Conservation (phyloP, 2,797 vertebrate species). For the Steatocranus sp. region DNA sequence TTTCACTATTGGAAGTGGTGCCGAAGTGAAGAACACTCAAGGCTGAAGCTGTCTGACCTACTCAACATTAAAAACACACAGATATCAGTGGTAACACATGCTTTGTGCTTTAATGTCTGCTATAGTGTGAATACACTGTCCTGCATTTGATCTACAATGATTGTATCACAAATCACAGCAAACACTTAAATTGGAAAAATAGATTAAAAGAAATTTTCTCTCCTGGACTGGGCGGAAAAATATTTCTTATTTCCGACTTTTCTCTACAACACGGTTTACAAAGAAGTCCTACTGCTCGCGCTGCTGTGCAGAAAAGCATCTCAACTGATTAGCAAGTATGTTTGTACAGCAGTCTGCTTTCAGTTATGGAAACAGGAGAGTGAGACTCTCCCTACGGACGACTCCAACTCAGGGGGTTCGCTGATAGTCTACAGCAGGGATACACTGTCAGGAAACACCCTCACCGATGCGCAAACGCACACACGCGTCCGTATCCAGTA, state of each 20-base stretch:
- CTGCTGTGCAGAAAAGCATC: not conserved
- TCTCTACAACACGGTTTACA: not conserved
- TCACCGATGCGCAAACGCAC: not conserved
- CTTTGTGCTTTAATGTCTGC: not conserved
- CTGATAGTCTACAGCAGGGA: conserved; percentile 42
- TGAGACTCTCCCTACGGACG: not conserved
- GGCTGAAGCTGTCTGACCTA: not conserved
- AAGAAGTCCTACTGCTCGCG: not conserved
- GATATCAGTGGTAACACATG: not conserved
- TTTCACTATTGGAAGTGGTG: not conserved
- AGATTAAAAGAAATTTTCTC: not conserved
- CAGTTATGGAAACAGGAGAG: conserved; percentile 21
- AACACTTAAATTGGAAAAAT: accelerated
- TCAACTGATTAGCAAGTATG: conserved; percentile 13
- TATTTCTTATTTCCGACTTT: not conserved
- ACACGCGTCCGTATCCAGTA: not conserved
- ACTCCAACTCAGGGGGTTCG: conserved; percentile 6
- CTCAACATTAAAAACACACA: not conserved
- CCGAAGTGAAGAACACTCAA: not conserved
- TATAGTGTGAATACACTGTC: not conserved
- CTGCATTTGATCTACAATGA: not conserved
- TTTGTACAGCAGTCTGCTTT: conserved; percentile 18
- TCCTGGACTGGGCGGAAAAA: not conserved
- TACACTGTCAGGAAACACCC: conserved; percentile 7
- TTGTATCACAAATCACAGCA: not conserved